Evolutionary conservation across 2,888 invertebrate genomes (phyloP).

Genomic region (Dilophus febrilis): DNA sequence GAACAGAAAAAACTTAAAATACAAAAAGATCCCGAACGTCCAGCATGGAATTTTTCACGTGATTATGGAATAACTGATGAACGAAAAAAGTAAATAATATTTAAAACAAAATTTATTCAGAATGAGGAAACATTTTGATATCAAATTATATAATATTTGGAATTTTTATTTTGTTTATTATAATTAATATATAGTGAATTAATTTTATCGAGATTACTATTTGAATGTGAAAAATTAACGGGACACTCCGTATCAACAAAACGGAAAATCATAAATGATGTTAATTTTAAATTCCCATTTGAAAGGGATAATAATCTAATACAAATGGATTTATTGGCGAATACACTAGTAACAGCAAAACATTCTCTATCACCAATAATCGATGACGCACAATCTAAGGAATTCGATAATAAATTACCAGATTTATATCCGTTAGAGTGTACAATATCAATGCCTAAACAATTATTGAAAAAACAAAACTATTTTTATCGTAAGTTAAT

Average conservation of each 20-base stretch:
- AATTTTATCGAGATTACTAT: constrained; percentile 44
- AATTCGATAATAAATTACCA: constrained; percentile 39
- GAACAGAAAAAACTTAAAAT: constrained; percentile 62
- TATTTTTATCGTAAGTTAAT: constrained; percentile 62
- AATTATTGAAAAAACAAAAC: constrained; percentile 43
- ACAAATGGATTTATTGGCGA: constrained; percentile 45
- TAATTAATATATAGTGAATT: constrained; percentile 38
- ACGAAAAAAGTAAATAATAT: constrained; percentile 41
- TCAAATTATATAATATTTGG: neutral
- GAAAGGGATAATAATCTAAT: constrained; percentile 42
- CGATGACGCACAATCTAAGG: constrained; percentile 31
- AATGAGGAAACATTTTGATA: neutral
- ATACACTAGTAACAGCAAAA: constrained; percentile 31
- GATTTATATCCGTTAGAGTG: constrained; percentile 58
- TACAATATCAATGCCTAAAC: constrained; percentile 44
- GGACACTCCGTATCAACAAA: constrained; percentile 36
- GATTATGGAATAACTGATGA: constrained; percentile 54
- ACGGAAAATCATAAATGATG: constrained; percentile 41
- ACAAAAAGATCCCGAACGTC: constrained; percentile 48
- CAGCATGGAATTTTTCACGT: constrained; percentile 53
- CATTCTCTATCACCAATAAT: constrained; percentile 13
- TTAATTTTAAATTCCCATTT: constrained; percentile 37
- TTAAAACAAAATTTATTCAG: neutral
- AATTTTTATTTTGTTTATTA: neutral
- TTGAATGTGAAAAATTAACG: constrained; percentile 47